phyloP scores from a whole-genome alignment of 1,140 invertebrate species.

The Phortica variegata region DNA sequence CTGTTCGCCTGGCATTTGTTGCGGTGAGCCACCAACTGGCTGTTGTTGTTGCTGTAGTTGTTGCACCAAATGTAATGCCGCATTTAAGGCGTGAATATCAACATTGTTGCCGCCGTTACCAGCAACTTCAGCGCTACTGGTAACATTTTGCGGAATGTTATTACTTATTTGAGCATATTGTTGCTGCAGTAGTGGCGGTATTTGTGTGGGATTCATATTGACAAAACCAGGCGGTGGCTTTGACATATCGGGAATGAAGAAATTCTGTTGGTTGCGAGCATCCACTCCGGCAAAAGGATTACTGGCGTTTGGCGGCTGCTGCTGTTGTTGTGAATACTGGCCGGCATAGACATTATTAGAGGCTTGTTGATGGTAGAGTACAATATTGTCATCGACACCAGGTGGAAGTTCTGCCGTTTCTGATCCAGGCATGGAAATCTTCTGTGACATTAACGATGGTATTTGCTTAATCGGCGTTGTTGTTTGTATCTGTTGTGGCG shows the following conservation, averaged over 20 bases:
- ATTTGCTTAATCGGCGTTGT: not conserved
- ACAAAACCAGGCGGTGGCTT: slow-evolving; percentile 82
- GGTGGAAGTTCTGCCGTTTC: slow-evolving; percentile 21
- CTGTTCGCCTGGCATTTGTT: slow-evolving; percentile 10
- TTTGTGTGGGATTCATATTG: slow-evolving; percentile 22
- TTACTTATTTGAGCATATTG: slow-evolving; percentile 21
- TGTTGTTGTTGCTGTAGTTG: slow-evolving; percentile 39
- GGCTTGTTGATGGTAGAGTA: not conserved
- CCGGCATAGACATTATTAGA: slow-evolving; percentile 5
- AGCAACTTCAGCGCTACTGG: too few relatives aligned
- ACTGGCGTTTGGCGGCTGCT: slow-evolving; percentile 9
- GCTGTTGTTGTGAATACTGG: slow-evolving; percentile 19
- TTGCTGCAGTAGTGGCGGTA: slow-evolving; percentile 17
- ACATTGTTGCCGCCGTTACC: slow-evolving; percentile 24
- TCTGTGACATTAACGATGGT: slow-evolving; percentile 17
- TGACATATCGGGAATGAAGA: slow-evolving; percentile 75
- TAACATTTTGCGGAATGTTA: slow-evolving; percentile 2
- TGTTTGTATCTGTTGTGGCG: slow-evolving; percentile 5
- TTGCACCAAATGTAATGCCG: slow-evolving; percentile 51
- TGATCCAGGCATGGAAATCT: slow-evolving; percentile 23
- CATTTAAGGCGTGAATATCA: slow-evolving; percentile 42
- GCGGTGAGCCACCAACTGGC: slow-evolving; percentile 6
- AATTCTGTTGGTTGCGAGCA: slow-evolving; percentile 55
- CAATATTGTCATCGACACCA: slow-evolving; percentile 2
- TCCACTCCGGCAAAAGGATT: slow-evolving; percentile 18